phyloP scores from a whole-genome alignment of 2,113 vertebrate genomes.

The Typhlomys cinereus region DNA sequence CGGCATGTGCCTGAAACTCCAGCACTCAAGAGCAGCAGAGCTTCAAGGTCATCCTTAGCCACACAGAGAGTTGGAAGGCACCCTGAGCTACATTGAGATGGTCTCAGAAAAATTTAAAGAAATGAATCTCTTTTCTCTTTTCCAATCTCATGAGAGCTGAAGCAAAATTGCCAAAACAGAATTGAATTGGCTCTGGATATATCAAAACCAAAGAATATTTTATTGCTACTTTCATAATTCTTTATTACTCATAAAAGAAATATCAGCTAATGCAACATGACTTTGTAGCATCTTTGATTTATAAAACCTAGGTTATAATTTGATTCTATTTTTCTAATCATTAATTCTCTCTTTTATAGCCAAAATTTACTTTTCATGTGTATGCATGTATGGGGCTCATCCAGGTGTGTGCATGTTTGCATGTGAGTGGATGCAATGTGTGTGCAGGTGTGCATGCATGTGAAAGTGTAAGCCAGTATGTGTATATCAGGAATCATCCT shows the following conservation, averaged over 20 bases:
- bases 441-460: no score
- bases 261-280: not conserved
- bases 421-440: no score
- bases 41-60: not conserved
- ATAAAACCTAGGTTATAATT: slow-evolving; percentile 15
- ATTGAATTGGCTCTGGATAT: not conserved
- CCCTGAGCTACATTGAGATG: not conserved
- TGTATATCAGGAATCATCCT: no score
- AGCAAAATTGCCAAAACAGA: not conserved
- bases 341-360: slow-evolving; percentile 32
- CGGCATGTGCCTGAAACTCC: not conserved
- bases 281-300: slow-evolving; percentile 5
- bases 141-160: not conserved
- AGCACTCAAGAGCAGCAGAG: not conserved
- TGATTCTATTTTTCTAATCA: slow-evolving; percentile 24
- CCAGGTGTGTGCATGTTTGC: no score
- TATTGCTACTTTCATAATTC: no score
- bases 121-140: not conserved
- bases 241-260: not conserved
- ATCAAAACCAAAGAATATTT: no score
- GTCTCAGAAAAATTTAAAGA: not conserved
- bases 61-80: not conserved
- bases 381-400: no score
- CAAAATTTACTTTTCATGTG: no score
- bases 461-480: no score